These are phyloP conservation scores for Rhinatrema bivittatum DNA, from an alignment of 2,797 vertebrate species.

Conservation along the genomic window DNA sequence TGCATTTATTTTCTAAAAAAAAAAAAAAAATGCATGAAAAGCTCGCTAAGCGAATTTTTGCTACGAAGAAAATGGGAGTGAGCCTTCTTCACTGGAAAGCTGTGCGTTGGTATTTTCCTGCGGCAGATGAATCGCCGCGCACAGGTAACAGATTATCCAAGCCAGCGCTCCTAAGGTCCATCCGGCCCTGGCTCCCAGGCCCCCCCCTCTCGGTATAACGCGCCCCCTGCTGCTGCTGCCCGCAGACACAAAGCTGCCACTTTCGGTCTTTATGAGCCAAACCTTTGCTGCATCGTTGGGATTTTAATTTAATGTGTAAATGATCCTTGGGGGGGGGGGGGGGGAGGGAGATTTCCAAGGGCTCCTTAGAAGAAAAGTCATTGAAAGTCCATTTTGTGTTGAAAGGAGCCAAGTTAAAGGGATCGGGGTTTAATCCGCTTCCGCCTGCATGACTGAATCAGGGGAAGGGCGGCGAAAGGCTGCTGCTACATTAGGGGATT, in stretches of 20 bases:
- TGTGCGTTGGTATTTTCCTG: no score
- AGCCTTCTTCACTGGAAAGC: no score
- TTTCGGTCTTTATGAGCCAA: constrained; percentile 2
- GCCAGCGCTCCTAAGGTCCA: no score
- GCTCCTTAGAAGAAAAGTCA: constrained; percentile 63
- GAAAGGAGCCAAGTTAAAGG: constrained; percentile 81
- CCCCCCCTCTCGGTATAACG: not conserved
- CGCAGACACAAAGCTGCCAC: constrained; percentile 6
- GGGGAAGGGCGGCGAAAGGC: constrained; percentile 71
- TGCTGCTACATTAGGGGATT: constrained; percentile 57
- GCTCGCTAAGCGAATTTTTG: no score
- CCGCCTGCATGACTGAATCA: constrained; percentile 76
- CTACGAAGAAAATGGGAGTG: no score
- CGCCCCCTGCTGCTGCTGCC: not conserved
- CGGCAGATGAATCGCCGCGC: no score
- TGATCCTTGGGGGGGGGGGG: constrained; percentile 10
- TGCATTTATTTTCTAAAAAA: no score
- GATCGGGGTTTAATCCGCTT: constrained; percentile 79
- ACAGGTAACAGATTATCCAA: no score
- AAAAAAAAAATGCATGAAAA: no score
- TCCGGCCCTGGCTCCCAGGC: no score
- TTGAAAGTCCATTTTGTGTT: constrained; percentile 88
- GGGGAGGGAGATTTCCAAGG: constrained; percentile 12
- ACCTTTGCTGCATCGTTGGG: constrained; percentile 10
- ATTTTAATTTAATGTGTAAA: constrained; percentile 27